Base-by-base conservation (phyloP, 2,113 vertebrate species). In the Redunca redunca region DNA sequence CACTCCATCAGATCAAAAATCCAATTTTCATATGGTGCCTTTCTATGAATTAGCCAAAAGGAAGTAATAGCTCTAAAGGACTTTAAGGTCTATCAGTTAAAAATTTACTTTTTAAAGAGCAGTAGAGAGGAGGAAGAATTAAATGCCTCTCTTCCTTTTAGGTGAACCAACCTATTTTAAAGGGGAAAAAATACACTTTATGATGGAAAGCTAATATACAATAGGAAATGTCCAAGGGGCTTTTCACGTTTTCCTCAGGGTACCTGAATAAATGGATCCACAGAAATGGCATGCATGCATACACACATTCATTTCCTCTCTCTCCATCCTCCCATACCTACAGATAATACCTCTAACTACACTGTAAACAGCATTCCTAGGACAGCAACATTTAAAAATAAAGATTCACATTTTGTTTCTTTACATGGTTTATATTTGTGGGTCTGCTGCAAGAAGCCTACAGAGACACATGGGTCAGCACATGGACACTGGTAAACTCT, bases 1-100 rank as follows among this genome's bases (percentile, higher is more conserved):
- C 93, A 97, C 96, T 98, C 96, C 95, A 97, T 97, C 97, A 98
- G 97, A 97, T 95, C 60, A 97, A 97, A 77, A 97, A 98, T 96
- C 46, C 97, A 43, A 97, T 98, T 83, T 97, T 98, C 91, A 94
- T 71, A 95, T 97, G 95, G 94, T 97, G 19, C 83, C 97, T 96
- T 96, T 98, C 55, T 43, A 94, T 11, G 92, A 98, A 98, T 98
- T 98, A 98, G 92, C 83, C 78, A 92, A 95, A 98, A 98, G n/a
- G 93, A 91, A 55, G 97, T 97, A 93, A 98, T 94, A 97, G 95
- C 16, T 36, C 94, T 96, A 83, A 81, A 98, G 95, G 33, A 94
- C 84, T 97, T 98, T 95, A 98, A 98, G 97, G 55, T 97, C 87
- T 96, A 97, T 91, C 86, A 96, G 93, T 97, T 95, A 95, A 97